Percentiles rank a stretch among this genome's conserved stretches.
phyloP scores from a whole-genome alignment of 64 coral and sea anemone genomes.

The Porites australiensis region DNA sequence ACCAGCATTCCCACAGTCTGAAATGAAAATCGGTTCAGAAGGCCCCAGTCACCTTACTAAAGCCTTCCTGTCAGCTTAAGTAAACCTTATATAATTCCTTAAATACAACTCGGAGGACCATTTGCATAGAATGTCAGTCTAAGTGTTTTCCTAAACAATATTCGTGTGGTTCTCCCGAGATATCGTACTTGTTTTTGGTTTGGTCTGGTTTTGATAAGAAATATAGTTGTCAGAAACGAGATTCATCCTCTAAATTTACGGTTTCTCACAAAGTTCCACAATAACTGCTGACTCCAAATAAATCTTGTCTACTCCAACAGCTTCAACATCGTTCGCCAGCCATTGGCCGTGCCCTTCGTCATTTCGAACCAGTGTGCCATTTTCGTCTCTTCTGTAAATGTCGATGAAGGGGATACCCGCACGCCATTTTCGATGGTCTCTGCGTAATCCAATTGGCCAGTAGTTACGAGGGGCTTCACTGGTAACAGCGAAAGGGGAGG shows the following conservation, averaged over 20 bases:
- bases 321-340: slow-evolving; percentile 29
- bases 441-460: not conserved
- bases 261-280: not conserved
- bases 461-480: not conserved
- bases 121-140: too few species aligned
- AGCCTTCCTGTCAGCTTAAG: too few species aligned
- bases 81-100: too few species aligned
- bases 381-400: not conserved
- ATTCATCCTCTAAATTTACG: too few species aligned
- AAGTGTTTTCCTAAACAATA: too few species aligned
- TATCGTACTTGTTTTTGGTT: not conserved
- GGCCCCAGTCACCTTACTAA: too few species aligned
- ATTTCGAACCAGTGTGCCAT: not conserved
- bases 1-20: too few species aligned
- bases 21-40: too few species aligned
- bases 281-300: slow-evolving; percentile 35
- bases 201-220: not conserved
- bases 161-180: too few species aligned
- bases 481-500: too few species aligned
- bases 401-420: slow-evolving; percentile 44
- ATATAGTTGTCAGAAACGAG: too few species aligned
- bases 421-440: not conserved
- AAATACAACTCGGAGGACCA: too few species aligned
- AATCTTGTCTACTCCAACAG: slow-evolving; percentile 47
- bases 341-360: not conserved